Evolutionary conservation across 2,888 invertebrate genomes (phyloP), one percentile per base, ranked within the genome.

Genomic region (Xestia sexstrigata): DNA sequence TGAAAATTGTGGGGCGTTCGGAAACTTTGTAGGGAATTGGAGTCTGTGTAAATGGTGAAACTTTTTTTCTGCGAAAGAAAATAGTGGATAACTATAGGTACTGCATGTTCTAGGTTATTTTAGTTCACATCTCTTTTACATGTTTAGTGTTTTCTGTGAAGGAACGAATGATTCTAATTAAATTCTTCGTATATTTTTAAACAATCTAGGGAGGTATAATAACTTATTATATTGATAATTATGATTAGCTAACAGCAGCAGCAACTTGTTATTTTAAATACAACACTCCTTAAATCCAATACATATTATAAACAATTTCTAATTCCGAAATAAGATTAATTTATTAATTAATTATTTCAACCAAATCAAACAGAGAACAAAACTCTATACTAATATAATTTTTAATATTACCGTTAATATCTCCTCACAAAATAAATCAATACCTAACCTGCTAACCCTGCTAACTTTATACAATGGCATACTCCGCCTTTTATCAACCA

Each of bases 1-100:
- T 42, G 78, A 62, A 89, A 83, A 83, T 66, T 58, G 42, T n/a
- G 63, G 17, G 23, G 60, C 73, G 82, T 85, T 78, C 78, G 66
- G 62, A 82, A 82, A 83, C 68, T 42, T 81, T 74, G 11, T 55
- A 15, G 17, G 70, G 68, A 66, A 72, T 35, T n/a, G n/a, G n/a
- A n/a, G n/a, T 39, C 7, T 39, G 15, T 1, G 68, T 42, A 49
- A 75, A 47, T 42, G 4, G 0, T 70, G n/a, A 23, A 23, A n/a
- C 4, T n/a, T 49, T 35, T 5, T 15, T 74, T 35, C 58, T 58
- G 4, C 9, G 9, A 6, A 26, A 1, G 26, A 26, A 52, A 13
- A 52, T 5, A 7, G 26, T 60, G 2, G 1, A 52, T 23, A 30
- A 35, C 3, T 15, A 13, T 4, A n/a, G n/a, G n/a, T n/a, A 15